phyloP scores from a whole-genome alignment of 2,113 vertebrate species.

The Verasper variegatus region DNA sequence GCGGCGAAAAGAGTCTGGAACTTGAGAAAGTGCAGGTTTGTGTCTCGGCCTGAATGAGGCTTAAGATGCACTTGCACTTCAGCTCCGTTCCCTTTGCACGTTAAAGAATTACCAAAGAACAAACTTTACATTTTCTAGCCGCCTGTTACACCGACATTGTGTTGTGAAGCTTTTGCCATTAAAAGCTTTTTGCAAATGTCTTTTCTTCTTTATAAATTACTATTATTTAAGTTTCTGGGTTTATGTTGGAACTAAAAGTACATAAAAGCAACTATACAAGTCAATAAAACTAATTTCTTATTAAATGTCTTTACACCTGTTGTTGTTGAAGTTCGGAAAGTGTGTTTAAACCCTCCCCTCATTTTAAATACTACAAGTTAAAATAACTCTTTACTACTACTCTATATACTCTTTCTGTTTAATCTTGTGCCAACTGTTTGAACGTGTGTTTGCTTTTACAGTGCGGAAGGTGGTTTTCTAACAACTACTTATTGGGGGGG shows the following conservation, averaged over 20 bases:
- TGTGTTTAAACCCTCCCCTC: neutral
- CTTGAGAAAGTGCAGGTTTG: constrained; percentile 74
- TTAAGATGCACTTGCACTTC: constrained; percentile 53
- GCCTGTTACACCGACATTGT: too few species aligned
- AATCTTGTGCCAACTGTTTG: neutral
- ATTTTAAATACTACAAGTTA: neutral
- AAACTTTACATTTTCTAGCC: too few species aligned
- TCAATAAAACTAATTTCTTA: too few species aligned
- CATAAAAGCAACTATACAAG: too few species aligned
- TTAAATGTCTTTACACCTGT: too few species aligned
- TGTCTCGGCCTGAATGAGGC: constrained; percentile 62
- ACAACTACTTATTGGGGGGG: constrained; percentile 40
- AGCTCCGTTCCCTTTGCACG: neutral
- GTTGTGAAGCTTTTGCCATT: too few species aligned
- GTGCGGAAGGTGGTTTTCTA: neutral
- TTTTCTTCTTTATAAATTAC: too few species aligned
- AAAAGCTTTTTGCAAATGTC: too few species aligned
- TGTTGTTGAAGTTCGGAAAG: too few species aligned
- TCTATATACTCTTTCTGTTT: neutral
- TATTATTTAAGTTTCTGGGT: too few species aligned
- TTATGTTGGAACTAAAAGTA: too few species aligned
- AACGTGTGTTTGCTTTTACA: neutral
- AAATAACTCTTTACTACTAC: neutral
- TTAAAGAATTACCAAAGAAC: too few species aligned
- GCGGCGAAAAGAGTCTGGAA: constrained; percentile 59